Evolutionary conservation across 53 echinoderm and acorn worm species (phyloP), one percentile per base, ranked within the genome.

Genomic region (Paracentrotus lividus): DNA sequence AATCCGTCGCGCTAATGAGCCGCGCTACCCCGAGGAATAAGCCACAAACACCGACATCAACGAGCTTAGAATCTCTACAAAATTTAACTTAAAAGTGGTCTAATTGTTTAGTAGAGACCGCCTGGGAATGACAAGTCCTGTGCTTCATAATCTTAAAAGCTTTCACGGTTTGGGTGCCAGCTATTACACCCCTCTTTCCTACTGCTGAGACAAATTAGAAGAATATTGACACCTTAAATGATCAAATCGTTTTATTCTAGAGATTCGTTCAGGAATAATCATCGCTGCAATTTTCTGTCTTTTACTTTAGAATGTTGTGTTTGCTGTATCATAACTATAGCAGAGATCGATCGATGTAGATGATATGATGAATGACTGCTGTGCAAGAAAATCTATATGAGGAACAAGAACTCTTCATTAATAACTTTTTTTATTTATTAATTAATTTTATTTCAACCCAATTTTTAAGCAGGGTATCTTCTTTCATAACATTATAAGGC

Each of bases 101-200:
- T 49, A 85, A 85, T 85, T 85, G 85, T 85, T 85, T 85, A 85
- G 85, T 26, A 49, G 49, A 85, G 49, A 33, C 27, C 85, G 36
- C 85, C 27, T 24, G 85, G 85, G 85, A 85, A 85, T 47, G 29
- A 85, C 27, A 52, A 47, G 52, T 32, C 31, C 29, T 15, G 18
- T 9, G 51, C n/a, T 85, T 8, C 49, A 85, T 85, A 85, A 85
- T 49, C 85, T 32, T 85, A 24, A 47, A 49, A 85, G 85, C 85
- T 27, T 49, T 52, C 52, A 16, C 85, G 49, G 85, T n/a, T 27
- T 45, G 12, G 27, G 8, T 38, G 72, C 40, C 72, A 32, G 40
- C 72, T 27, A 72, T 40, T 72, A 72, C 72, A 36, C 72, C 40
- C 36, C 72, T 40, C 20, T 40, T 20, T 20, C 20, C 72, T 38